Evolutionary conservation across 1,140 invertebrate genomes (phyloP), one percentile per base, ranked within the genome.

Genomic region (Micrasema longulum): DNA sequence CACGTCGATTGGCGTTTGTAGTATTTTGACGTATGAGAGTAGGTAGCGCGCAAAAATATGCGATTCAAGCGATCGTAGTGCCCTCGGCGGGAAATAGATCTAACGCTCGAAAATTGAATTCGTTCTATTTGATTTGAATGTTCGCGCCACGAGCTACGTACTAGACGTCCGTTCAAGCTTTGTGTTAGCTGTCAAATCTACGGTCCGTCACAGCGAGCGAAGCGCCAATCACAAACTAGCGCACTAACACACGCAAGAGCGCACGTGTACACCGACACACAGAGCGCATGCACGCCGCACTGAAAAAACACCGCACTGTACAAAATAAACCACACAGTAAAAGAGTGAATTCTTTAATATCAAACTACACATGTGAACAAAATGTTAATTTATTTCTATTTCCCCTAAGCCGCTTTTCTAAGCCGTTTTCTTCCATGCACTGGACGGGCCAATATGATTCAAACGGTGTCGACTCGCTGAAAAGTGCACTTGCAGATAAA

Each of bases 161-260:
- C 53, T 69, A 62, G 67, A 52, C 72, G 66, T 64, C 62, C 65
- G 73, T 31, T 47, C 43, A 62, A 41, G 67, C 67, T 69, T 69
- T 66, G 43, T 57, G 41, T 48, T 47, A 66, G 72, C 72, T 72
- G 70, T 72, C 70, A 72, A 72, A 66, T 64, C 62, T 66, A 71
- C 73, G 73, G 68, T 31, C 64, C 73, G 73, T 75, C 73, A 75
- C 71, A 66, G 69, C 73, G 38, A 43, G 16, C 64, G 65, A 64
- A 62, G 48, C 73, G 73, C 73, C 73, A 75, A 75, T 75, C 69
- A 72, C 66, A 63, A 64, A 64, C 47, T 71, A 62, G 65, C 69
- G 50, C 55, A 43, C 63, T 57, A 43, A 62, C 50, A 63, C 72
- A 57, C 71, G 31, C 53, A 43, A 31, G 35, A 45, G 26, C 67